Evolutionary conservation across 2,888 invertebrate genomes (phyloP), one percentile per base, ranked within the genome.

Genomic region (Caenorhabditis angaria): DNA sequence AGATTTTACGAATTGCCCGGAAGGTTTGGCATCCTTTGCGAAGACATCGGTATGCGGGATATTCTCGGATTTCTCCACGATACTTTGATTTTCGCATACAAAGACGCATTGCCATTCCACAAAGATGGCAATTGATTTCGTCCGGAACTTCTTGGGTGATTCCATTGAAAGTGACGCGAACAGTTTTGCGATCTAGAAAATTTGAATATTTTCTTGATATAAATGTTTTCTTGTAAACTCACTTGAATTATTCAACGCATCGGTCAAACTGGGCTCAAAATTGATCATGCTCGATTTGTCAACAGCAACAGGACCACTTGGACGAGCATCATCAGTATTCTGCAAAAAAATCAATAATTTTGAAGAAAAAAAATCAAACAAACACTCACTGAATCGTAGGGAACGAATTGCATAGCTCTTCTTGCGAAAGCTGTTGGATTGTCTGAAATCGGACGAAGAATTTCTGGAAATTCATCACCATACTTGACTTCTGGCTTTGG

Each of bases 1-100:
- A 14, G 18, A 54, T 24, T 54, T 54, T 54, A 4, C 54, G 54
- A 22, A 70, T 27, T 1, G 70, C 60, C 0, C 61, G 64, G 65
- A 70, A 70, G 4, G 70, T 70, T 57, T 70, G 70, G 27, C 70
- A 70, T 28, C 64, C 65, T 58, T 70, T 70, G 2, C 56, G 65
- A 20, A 70, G 60, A 53, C 70, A 70, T 60, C 69, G 5, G 29
- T 70, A 70, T 12, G 70, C 64, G 4, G 70, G 70, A 61, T 70
- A 65, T 24, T 64, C 61, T 10, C 65, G 50, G 0, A 61, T 8
- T n/a, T 57, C 56, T 29, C 70, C 70, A 1, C 57, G 29, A 47
- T 65, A 70, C 18, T 65, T 51, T 8, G 65, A 57, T 32, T 58
- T 61, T 18, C 70, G 25, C 55, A 65, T 70, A 24, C 64, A 61